Evolutionary conservation across 2,888 invertebrate genomes (phyloP).

Genomic region (Bruchidius siliquastri): DNA sequence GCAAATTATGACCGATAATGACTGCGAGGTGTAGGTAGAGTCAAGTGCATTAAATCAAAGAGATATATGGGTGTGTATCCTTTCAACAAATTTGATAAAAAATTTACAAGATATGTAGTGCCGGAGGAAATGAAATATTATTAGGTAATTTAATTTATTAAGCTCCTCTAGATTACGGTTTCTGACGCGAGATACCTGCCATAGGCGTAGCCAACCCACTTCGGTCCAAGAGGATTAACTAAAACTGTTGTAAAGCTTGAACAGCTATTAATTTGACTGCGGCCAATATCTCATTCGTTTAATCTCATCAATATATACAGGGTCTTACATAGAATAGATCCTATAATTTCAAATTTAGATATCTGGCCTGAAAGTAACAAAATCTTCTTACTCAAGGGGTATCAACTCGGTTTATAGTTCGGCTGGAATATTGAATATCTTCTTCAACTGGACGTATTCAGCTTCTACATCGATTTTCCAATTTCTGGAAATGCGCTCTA

Average conservation of each 20-base stretch:
- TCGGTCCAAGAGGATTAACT: not conserved
- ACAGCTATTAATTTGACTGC: not conserved
- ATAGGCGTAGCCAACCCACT: not conserved
- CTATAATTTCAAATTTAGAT: no score
- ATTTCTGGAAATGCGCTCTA: no score
- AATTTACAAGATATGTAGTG: not conserved
- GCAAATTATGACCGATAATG: not conserved
- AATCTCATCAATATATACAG: not conserved
- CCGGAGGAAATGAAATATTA: not conserved
- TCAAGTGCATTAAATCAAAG: not conserved
- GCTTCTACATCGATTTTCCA: no score
- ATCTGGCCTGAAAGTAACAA: no score
- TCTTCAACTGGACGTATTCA: no score
- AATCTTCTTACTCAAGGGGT: no score
- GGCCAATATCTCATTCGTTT: not conserved
- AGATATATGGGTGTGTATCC: not conserved
- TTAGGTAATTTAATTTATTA: not conserved
- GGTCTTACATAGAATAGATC: not conserved
- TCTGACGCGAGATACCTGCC: not conserved
- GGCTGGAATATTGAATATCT: no score
- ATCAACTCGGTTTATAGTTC: no score
- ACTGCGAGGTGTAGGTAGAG: not conserved
- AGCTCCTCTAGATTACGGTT: not conserved
- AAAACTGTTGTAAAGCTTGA: not conserved
- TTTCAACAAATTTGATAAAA: not conserved